Conservation (phyloP, 2,888 invertebrate species). For the Pristionchus fissidentatus region DNA sequence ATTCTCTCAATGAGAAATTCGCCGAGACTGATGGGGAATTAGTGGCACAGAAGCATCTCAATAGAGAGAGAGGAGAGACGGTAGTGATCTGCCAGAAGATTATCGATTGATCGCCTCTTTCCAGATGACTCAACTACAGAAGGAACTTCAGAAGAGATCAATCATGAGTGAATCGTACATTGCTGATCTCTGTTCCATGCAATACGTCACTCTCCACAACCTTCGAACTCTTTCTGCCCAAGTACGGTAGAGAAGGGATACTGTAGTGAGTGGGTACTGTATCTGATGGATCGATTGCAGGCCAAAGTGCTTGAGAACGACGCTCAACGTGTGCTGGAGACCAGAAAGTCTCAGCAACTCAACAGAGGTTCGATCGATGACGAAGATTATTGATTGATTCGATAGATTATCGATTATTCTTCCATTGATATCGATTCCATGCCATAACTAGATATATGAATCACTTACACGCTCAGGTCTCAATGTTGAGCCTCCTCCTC, state of each 20-base stretch:
- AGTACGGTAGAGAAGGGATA: not conserved
- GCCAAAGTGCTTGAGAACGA: conserved; percentile 60
- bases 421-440: not conserved
- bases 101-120: not conserved
- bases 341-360: conserved; percentile 48
- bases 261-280: too few relatives aligned
- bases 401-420: not conserved
- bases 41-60: conserved; percentile 84
- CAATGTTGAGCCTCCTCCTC: not conserved
- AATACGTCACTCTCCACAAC: conserved; percentile 69
- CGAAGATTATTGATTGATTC: conserved; percentile 39
- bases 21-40: conserved; percentile 99
- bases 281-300: too few relatives aligned
- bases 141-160: conserved; percentile 97
- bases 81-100: conserved; percentile 48
- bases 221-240: conserved; percentile 60
- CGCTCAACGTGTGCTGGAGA: conserved; percentile 55
- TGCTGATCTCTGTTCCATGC: conserved; percentile 86
- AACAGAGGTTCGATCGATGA: conserved; percentile 14
- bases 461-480: conserved; percentile 34
- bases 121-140: conserved; percentile 95
- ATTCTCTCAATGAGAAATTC: conserved; percentile 94
- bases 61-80: conserved; percentile 68
- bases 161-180: conserved; percentile 97
- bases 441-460: not conserved